Percentiles rank a stretch among this genome's conserved stretches.
phyloP scores from a whole-genome alignment of 2,888 invertebrate species.

The Atrina japonica region DNA sequence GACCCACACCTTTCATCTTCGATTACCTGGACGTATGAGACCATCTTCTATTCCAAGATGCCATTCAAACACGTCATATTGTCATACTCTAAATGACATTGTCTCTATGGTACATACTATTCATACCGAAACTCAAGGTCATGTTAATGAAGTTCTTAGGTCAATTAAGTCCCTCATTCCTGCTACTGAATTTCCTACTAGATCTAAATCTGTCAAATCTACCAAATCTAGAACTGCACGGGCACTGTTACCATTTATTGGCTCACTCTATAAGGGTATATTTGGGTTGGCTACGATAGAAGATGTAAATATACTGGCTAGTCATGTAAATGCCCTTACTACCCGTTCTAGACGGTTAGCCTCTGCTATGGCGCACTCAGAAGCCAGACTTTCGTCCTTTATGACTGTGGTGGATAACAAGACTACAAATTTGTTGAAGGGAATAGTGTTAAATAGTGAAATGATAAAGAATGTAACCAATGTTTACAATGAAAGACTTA shows the following conservation, averaged over 20 bases:
- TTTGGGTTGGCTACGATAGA: constrained; percentile 12
- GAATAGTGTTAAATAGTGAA: constrained; percentile 1
- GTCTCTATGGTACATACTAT: constrained; percentile 17
- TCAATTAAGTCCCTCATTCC: constrained; percentile 22
- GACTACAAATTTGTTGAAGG: constrained; percentile 15
- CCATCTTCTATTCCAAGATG: background rate
- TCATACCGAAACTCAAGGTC: constrained; percentile 12
- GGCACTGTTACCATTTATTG: constrained; percentile 23
- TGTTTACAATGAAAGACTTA: background rate
- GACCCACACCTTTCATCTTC: constrained; percentile 24
- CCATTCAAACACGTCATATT: constrained; percentile 4
- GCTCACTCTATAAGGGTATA: constrained; percentile 11
- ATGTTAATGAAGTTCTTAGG: constrained; percentile 17
- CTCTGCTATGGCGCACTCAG: constrained; percentile 7
- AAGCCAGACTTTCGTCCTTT: constrained; percentile 15
- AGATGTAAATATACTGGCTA: constrained; percentile 18
- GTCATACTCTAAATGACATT: constrained; percentile 16
- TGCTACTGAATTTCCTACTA: constrained; percentile 1
- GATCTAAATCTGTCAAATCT: background rate
- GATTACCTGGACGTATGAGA: constrained; percentile 5
- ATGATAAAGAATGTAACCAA: constrained; percentile 6
- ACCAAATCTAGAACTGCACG: background rate
- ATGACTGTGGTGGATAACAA: constrained; percentile 19
- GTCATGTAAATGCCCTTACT: constrained; percentile 24
- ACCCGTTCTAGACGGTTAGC: constrained; percentile 12